Conservation (phyloP, 2,888 invertebrate species). For the Lycaena phlaeas region DNA sequence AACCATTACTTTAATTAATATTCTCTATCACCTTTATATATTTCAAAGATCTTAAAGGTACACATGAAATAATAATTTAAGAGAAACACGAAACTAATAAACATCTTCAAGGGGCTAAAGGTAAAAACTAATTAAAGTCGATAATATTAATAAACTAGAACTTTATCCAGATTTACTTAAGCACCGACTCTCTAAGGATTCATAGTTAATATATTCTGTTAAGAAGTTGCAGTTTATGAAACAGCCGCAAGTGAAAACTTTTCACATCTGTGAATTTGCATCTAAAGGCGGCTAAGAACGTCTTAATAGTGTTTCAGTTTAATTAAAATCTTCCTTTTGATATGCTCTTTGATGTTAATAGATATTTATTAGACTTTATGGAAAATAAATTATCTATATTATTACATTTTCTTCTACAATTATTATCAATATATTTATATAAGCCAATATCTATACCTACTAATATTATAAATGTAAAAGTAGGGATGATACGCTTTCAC, state of each 20-base stretch:
- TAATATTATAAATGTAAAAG: too few species aligned
- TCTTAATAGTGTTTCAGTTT: neutral
- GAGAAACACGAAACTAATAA: neutral
- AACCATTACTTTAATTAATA: too few species aligned
- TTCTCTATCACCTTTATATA: too few species aligned
- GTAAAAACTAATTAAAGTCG: conserved; percentile 7
- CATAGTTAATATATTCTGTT: conserved; percentile 17
- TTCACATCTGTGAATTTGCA: conserved; percentile 48
- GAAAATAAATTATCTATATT: too few species aligned
- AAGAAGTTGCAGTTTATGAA: conserved; percentile 27
- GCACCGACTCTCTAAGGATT: conserved; percentile 5
- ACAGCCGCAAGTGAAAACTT: conserved; percentile 28
- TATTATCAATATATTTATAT: too few species aligned
- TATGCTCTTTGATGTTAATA: too few species aligned
- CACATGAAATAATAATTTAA: neutral
- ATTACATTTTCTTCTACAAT: too few species aligned
- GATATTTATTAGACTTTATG: too few species aligned
- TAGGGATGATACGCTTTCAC: too few species aligned
- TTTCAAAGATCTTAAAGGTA: too few species aligned
- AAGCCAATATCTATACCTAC: too few species aligned
- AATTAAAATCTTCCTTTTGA: conserved; percentile 1
- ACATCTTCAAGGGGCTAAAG: neutral
- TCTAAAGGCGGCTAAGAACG: conserved; percentile 30
- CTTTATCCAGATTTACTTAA: conserved; percentile 4
- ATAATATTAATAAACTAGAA: conserved; percentile 7